Conservation (phyloP, 2,797 vertebrate genomes). For the Ciconia nigra region DNA sequence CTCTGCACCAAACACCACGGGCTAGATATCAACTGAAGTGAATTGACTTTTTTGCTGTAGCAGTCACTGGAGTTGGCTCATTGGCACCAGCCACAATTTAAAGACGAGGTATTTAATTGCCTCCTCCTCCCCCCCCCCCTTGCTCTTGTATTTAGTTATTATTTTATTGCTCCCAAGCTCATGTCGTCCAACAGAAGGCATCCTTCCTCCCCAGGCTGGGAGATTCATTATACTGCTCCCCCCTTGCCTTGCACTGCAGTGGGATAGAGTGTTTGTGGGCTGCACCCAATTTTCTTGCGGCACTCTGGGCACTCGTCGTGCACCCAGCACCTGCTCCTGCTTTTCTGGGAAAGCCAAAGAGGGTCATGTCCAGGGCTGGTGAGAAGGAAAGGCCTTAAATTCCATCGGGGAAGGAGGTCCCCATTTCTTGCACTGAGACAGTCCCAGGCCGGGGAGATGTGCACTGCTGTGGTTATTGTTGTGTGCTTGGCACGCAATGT, state of each 20-base stretch:
- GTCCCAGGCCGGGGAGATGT: background rate
- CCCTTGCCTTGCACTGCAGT: background rate
- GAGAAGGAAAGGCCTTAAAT: background rate
- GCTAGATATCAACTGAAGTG: background rate
- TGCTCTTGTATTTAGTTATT: background rate
- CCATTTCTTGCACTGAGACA: background rate
- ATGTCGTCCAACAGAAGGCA: background rate
- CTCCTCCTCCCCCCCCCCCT: background rate
- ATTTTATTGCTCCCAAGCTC: background rate
- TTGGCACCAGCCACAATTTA: background rate
- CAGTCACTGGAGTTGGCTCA: background rate
- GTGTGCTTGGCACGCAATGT: fast-evolving
- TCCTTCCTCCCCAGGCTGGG: background rate
- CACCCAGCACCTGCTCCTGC: background rate
- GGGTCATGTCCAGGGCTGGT: background rate
- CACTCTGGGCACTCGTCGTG: background rate
- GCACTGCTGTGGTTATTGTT: background rate
- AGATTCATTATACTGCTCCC: background rate
- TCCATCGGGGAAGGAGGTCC: background rate
- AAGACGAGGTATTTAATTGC: background rate
- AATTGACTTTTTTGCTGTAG: background rate
- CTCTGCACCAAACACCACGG: background rate
- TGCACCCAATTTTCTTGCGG: background rate
- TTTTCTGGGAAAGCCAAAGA: background rate
- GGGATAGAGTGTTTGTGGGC: background rate